Evolutionary conservation across 2,113 vertebrate genomes (phyloP), one percentile per base, ranked within the genome.

Genomic region (Numida meleagris): DNA sequence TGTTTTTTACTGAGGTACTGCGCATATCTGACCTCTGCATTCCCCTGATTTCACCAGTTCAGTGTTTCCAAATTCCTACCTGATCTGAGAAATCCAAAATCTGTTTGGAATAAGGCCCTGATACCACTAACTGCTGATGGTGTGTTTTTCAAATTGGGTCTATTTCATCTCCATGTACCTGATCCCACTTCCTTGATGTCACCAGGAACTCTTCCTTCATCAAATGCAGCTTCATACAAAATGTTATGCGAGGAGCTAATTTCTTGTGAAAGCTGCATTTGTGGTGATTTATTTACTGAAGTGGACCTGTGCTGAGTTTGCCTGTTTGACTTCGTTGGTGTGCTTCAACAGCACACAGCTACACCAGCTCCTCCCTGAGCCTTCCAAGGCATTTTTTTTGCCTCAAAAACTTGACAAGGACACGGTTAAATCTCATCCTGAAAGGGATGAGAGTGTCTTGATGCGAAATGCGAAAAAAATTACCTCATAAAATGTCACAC

Each of bases 1-100:
- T 36, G 45, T 88, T 8, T 86, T 88, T 91, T 89, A 84, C 63
- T 27, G 80, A 94, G 83, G 76, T 88, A 50, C 94, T 96, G 97
- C 96, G 96, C 91, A 55, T 89, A 95, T 89, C 63, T 89, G 74
- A 92, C 96, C 82, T 76, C 68, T 31, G 25, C 4, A 3, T 58
- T 13, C 88, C 76, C 59, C 40, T 3, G 43, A 74, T 81, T 86
- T 86, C 34, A 48, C 12, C 40, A 61, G 6, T 68, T 73, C 58
- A 9, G 14, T 16, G 31, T 27, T 79, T 95, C 59, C 57, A 71
- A 46, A 61, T 83, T 77, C 20, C 33, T 20, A n/a, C 4, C n/a
- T 74, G 15, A 27, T 40, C 36, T 62, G 36, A 36, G 59, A 62
- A 62, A 62, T 77, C 73, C 38, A 85, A 91, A 88, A 75, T 36